phyloP scores from a whole-genome alignment of 1,140 invertebrate genomes.

The Drosophila virilis region DNA sequence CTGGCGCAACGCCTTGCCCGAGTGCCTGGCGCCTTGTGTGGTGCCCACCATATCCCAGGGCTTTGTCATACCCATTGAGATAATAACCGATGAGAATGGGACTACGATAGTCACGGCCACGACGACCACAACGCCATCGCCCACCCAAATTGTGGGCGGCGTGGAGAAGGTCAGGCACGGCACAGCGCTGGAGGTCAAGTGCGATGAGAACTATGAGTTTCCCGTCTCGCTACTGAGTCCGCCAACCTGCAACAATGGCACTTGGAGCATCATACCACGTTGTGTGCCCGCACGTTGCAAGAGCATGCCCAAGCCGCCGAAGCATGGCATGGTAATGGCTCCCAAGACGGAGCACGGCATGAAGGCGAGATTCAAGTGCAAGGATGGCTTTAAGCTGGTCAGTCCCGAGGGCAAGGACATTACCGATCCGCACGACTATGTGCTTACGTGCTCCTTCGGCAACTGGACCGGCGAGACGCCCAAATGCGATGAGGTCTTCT shows the following conservation, averaged over 20 bases:
- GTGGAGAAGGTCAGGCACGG: conserved; percentile 91
- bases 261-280: conserved; percentile 96
- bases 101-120: conserved; percentile 84
- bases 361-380: conserved; percentile 95
- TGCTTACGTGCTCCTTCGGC: conserved; percentile 94
- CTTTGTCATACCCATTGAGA: conserved; percentile 86
- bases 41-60: conserved; percentile 95
- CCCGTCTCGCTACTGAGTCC: conserved; percentile 76
- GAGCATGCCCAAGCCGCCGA: conserved; percentile 93
- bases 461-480: conserved; percentile 96
- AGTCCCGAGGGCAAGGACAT: conserved; percentile 86
- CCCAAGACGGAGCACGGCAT: conserved; percentile 98
- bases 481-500: conserved; percentile 95
- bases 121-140: conserved; percentile 85
- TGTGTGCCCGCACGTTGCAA: conserved; percentile 96
- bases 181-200: conserved; percentile 92
- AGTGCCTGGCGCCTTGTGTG: conserved; percentile 95
- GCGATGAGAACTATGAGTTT: conserved; percentile 95
- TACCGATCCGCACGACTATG: conserved; percentile 85
- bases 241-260: conserved; percentile 95
- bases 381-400: conserved; percentile 93
- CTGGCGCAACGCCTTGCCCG: conserved; percentile 96
- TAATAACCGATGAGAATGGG: conserved; percentile 77
- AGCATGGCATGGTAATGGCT: conserved; percentile 97
- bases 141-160: conserved; percentile 86